Percentiles rank a stretch among this genome's conserved stretches.
Conservation (phyloP, 2,888 invertebrate genomes). For the Allophyes oxyacanthae region DNA sequence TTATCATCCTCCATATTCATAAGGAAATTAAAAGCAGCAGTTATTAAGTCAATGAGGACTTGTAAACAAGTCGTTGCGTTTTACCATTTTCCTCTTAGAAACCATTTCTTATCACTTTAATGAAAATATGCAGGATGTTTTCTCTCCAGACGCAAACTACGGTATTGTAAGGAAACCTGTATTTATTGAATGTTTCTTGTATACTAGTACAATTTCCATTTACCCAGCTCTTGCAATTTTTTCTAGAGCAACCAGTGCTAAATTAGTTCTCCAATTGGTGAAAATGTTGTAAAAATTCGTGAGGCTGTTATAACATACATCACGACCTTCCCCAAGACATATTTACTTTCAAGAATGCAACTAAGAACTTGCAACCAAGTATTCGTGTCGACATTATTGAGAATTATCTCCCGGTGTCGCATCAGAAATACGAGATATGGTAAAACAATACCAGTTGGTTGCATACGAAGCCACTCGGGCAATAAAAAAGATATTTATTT, state of each 20-base stretch:
- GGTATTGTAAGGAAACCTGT: too few species aligned
- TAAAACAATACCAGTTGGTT: slow-evolving; percentile 41
- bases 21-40: slow-evolving; percentile 38
- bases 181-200: too few species aligned
- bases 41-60: slow-evolving; percentile 31
- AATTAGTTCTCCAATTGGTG: too few species aligned
- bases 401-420: slow-evolving; percentile 39
- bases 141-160: not conserved
- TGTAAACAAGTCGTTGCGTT: slow-evolving; percentile 12
- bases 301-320: slow-evolving; percentile 1
- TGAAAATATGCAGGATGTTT: not conserved
- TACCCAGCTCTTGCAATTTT: too few species aligned
- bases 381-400: slow-evolving; percentile 39
- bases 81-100: slow-evolving; percentile 8
- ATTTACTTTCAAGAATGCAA: slow-evolving; percentile 17
- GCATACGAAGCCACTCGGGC: slow-evolving; percentile 17
- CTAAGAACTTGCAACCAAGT: slow-evolving; percentile 35
- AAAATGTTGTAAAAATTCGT: slow-evolving; percentile 1
- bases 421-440: slow-evolving; percentile 34
- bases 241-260: too few species aligned
- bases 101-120: not conserved
- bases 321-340: slow-evolving; percentile 9
- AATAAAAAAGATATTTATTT: slow-evolving; percentile 35
- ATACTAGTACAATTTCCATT: too few species aligned
- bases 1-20: slow-evolving; percentile 46